A percentile compares a stretch with the other conserved stretches of the same genome.
Conservation (phyloP, 2,113 vertebrate species). For the Takifugu bimaculatus region DNA sequence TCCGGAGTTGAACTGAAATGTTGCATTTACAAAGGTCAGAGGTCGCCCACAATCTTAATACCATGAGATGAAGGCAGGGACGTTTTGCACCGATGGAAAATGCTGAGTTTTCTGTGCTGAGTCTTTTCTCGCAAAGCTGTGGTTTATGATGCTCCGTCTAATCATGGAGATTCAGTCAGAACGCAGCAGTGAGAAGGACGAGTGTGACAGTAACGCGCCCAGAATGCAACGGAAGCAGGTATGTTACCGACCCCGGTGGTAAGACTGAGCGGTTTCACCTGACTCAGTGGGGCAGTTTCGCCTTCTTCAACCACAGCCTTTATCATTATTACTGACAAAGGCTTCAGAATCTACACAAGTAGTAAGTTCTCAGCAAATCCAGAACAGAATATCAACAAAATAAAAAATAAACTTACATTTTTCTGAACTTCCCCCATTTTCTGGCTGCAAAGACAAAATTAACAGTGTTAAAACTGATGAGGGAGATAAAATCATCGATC, state of each 20-base stretch:
- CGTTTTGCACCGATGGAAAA: background rate
- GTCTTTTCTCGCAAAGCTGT: background rate
- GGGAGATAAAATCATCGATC: background rate
- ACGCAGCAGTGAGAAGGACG: background rate
- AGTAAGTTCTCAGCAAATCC: too few relatives aligned
- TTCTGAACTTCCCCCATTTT: slow-evolving; percentile 1
- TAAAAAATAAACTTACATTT: slow-evolving; percentile 22
- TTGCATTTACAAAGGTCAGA: too few relatives aligned
- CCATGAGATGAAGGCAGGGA: too few relatives aligned
- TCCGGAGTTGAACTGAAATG: too few relatives aligned
- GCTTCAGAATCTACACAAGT: background rate
- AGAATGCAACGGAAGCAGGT: too few relatives aligned
- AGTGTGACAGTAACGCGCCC: background rate
- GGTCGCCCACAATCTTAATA: too few relatives aligned
- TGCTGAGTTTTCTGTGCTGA: background rate
- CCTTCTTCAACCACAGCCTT: too few relatives aligned
- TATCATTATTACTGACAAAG: background rate
- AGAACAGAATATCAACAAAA: background rate
- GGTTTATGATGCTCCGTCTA: background rate
- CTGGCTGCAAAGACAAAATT: slow-evolving; percentile 22
- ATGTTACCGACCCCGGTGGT: too few relatives aligned
- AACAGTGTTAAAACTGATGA: background rate
- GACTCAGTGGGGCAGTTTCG: slow-evolving; percentile 24
- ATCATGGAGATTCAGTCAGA: background rate
- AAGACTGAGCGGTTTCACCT: too few relatives aligned